Base-by-base conservation (phyloP, 1,140 invertebrate genomes). In the Paramacrobiotus metropolitanus region DNA sequence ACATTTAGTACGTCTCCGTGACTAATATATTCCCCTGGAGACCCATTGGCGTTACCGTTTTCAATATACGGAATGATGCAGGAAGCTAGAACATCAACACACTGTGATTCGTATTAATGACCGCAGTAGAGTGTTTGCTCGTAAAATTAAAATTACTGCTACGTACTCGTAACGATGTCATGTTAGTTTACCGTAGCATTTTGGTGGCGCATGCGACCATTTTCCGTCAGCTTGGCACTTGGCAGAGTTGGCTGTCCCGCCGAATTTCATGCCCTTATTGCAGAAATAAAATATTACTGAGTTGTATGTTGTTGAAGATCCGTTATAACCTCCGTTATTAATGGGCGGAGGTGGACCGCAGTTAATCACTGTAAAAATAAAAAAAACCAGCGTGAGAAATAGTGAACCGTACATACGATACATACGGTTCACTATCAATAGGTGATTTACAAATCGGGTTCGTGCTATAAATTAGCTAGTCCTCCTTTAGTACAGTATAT, bases 281-380 rank as follows among this genome's bases (percentile, higher is more conserved):
- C 93, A 97, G 21, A 88, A 80, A 73, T 92, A 96, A 67, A 92
- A 89, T 62, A 94, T 83, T 40, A 85, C 88, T 0, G 87, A 83
- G 0, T 89, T 55, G 48, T 20, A 55, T 15, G 15, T 55, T 15
- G 24, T 20, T 15, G 24, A 20, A 4, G 48, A 20, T 9, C 48
- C 48, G 24, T 55, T 55, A 28, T 55, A 55, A 24, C 48, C 48
- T 15, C 48, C 48, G 24, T 55, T 55, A 20, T 9, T 15, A 24
- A 55, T 55, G 15, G 48, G 48, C 15, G 15, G 15, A 20, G 48
- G 48, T 20, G 48, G 48, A 20, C 48, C 48, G 48, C 48, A 55
- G 48, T 55, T 55, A 15, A 55, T 24, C 24, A 55, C 48, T 55
- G 28, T 4, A 55, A 55, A 55, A 24, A 28, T 20, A 20, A 24